A percentile compares a stretch with the other conserved stretches of the same genome.
phyloP scores from a whole-genome alignment of 2,888 invertebrate genomes.

The Sinohyriopsis cumingii region DNA sequence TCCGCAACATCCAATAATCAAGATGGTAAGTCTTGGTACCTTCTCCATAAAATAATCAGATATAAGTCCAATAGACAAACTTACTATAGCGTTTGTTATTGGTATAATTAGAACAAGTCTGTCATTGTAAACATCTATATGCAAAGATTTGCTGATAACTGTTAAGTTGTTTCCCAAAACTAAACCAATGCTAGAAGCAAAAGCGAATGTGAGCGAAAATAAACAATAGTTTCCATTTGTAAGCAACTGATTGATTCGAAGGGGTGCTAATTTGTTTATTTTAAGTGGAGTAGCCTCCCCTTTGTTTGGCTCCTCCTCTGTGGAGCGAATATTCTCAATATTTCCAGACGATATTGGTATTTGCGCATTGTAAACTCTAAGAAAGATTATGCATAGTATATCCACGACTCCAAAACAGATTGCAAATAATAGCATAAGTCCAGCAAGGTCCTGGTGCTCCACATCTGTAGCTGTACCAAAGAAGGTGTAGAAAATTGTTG shows the following conservation, averaged over 20 bases:
- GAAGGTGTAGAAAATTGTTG: conserved; percentile 29
- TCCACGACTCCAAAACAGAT: conserved; percentile 31
- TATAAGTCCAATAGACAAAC: conserved; percentile 21
- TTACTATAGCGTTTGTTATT: conserved; percentile 25
- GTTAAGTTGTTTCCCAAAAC: conserved; percentile 40
- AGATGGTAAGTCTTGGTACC: conserved; percentile 21
- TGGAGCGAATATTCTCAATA: too few relatives aligned
- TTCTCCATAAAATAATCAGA: conserved; percentile 24
- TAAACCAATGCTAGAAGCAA: conserved; percentile 38
- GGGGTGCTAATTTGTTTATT: conserved; percentile 3
- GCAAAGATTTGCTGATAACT: conserved; percentile 30
- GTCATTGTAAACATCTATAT: conserved; percentile 17
- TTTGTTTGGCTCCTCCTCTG: too few relatives aligned
- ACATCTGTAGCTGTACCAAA: conserved; percentile 11
- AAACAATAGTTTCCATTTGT: conserved; percentile 31
- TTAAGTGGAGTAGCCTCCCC: too few relatives aligned
- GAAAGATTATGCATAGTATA: conserved; percentile 27
- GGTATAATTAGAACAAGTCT: conserved; percentile 25
- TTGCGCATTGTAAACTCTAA: conserved; percentile 15
- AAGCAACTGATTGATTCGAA: conserved; percentile 24
- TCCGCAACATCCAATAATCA: conserved; percentile 9
- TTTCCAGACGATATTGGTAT: not conserved
- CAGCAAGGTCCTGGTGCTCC: conserved; percentile 13
- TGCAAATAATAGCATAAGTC: conserved; percentile 37
- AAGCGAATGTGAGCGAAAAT: conserved; percentile 34